Conservation (phyloP, 2,888 invertebrate species). For the Leptopilina drosophilae region DNA sequence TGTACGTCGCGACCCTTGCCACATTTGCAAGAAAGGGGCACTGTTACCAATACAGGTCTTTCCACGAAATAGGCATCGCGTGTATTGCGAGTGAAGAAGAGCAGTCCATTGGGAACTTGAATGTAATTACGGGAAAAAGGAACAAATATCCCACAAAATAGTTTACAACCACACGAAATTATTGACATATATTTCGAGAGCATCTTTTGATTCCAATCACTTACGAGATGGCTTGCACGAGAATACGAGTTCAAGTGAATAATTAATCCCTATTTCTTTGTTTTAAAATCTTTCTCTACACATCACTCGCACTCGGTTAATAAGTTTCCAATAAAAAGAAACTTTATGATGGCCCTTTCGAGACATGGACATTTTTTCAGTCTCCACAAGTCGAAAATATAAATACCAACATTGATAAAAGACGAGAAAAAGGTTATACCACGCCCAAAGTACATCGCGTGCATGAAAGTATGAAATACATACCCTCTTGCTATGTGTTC, state of each 20-base stretch:
- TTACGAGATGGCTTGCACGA: too few relatives aligned
- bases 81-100: slow-evolving; percentile 61
- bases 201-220: not conserved
- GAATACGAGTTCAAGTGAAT: too few relatives aligned
- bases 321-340: too few relatives aligned
- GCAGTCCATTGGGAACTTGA: slow-evolving; percentile 61
- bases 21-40: slow-evolving; percentile 55
- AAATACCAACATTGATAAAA: slow-evolving; percentile 54
- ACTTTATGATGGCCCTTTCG: not conserved
- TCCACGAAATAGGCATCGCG: slow-evolving; percentile 67
- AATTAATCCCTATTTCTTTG: too few relatives aligned
- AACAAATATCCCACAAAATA: slow-evolving; percentile 56
- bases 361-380: not conserved
- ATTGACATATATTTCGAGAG: not conserved
- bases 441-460: slow-evolving; percentile 71
- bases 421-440: slow-evolving; percentile 68
- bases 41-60: slow-evolving; percentile 54
- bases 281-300: too few relatives aligned
- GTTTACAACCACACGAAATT: slow-evolving; percentile 42
- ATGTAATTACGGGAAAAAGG: slow-evolving; percentile 55
- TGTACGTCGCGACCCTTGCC: slow-evolving; percentile 56
- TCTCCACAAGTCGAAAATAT: slow-evolving; percentile 45
- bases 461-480: slow-evolving; percentile 58
- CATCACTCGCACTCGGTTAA: too few relatives aligned
- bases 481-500: slow-evolving; percentile 46